phyloP scores from a whole-genome alignment of 2,113 vertebrate genomes.

The Raja brachyura region DNA sequence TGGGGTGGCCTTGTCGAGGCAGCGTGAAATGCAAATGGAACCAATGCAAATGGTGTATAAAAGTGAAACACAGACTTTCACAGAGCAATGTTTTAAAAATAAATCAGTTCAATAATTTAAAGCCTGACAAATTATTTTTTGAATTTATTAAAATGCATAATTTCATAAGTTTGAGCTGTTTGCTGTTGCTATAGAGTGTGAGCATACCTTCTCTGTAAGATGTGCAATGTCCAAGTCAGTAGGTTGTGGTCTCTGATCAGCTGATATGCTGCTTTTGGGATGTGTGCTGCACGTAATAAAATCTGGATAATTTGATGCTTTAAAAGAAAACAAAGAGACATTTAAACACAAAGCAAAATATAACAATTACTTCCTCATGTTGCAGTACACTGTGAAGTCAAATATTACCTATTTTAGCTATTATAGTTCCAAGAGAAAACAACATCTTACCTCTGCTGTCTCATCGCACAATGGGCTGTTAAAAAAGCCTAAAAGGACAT shows the following conservation, averaged over 20 bases:
- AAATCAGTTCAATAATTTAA: not conserved
- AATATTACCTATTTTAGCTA: not conserved
- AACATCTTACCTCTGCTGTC: conserved; percentile 58
- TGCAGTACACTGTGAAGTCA: not conserved
- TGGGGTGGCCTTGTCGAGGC: no score
- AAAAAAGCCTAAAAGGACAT: conserved; percentile 72
- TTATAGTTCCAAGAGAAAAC: not conserved
- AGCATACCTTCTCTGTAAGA: conserved; percentile 66
- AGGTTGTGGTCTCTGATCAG: conserved; percentile 74
- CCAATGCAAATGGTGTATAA: not conserved
- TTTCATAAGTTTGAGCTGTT: not conserved
- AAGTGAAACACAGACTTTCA: not conserved
- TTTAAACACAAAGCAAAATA: not conserved
- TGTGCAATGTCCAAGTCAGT: conserved; percentile 72
- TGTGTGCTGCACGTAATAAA: conserved; percentile 59
- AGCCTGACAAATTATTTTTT: not conserved
- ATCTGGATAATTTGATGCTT: conserved; percentile 75
- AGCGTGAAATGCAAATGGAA: no score
- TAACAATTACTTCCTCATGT: not conserved
- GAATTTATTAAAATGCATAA: no score
- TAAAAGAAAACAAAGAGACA: conserved; percentile 33
- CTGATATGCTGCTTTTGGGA: conserved; percentile 72
- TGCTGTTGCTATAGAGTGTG: not conserved
- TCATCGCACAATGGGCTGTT: conserved; percentile 73
- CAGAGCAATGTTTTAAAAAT: not conserved